Base-by-base conservation (phyloP, 2,113 vertebrate genomes). In the Manacus vitellinus region DNA sequence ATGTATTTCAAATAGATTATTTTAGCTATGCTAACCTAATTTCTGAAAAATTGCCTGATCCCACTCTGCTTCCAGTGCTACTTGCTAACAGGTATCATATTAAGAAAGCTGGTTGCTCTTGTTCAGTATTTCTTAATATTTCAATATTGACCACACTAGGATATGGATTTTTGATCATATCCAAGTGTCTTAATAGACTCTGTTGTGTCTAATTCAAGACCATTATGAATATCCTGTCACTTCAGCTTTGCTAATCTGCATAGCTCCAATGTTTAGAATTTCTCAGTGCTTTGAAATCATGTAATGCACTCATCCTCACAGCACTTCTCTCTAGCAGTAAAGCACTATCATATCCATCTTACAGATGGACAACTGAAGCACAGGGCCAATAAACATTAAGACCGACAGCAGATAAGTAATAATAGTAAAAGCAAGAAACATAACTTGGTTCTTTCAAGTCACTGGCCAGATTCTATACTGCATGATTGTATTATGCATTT, bases 1-100 rank as follows among this genome's bases (percentile, higher is more conserved):
- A 54, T 82, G 5, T 75, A 83, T 92, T 95, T 94, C 28, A 79
- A 41, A 33, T 56, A 84, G 22, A 31, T 87, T 68, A 46, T 96
- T 92, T 73, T 94, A 88, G 68, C 54, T 72, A 47, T 22, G 30
- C 14, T 74, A 67, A 31, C 18, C 52, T 73, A 39, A 61, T 95
- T 94, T 96, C 33, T 76, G 78, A 89, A 30, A 67, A 93, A 56
- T 35, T 89, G 14, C 9, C 17, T 85, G 9, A 76, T 79, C 6
- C 5, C 20, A 27, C n/a, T 37, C 17, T 79, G 33, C 28, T 91
- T 80, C 14, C 41, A 61, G 6, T 46, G 8, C 90, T 80, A n/a
- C 8, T 33, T 84, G 20, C 6, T 88, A 49, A 5, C 1, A 0
- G 30, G 7, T 51, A 27, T 87, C 2, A 4, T 31, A n/a, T 35